phyloP scores from a whole-genome alignment of 1,140 invertebrate species.

The Drosophila subobscura region DNA sequence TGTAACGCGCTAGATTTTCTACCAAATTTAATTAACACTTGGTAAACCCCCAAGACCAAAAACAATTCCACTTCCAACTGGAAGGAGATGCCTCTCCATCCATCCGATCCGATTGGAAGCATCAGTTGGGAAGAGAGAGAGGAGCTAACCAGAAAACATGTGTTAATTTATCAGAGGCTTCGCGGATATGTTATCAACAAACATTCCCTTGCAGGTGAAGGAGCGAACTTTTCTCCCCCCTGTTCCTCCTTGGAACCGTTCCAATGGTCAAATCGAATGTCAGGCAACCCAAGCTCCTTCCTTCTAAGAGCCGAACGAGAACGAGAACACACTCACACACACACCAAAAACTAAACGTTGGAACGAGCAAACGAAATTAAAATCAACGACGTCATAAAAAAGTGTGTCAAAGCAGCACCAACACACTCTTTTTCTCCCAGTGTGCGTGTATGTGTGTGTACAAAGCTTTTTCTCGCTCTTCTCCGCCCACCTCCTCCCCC shows the following conservation, averaged over 20 bases:
- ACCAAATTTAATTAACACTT: conserved; percentile 74
- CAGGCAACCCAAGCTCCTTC: conserved; percentile 22
- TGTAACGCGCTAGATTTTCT: conserved; percentile 45
- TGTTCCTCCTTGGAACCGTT: conserved; percentile 24
- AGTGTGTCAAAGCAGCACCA: conserved; percentile 81
- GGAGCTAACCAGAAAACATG: conserved; percentile 4
- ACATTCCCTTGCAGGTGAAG: conserved; percentile 10
- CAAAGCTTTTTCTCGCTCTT: conserved; percentile 58
- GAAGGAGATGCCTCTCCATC: background rate
- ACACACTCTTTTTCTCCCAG: conserved; percentile 10
- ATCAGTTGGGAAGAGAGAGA: background rate
- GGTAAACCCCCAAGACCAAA: conserved; percentile 7
- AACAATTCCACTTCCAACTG: conserved; percentile 44
- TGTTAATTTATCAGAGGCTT: conserved; percentile 16
- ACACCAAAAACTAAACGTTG: conserved; percentile 43
- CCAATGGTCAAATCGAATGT: conserved; percentile 54
- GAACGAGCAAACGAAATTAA: conserved; percentile 71
- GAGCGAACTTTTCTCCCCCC: background rate
- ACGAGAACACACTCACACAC: conserved; percentile 27
- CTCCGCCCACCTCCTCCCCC: conserved; percentile 15
- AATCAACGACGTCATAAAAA: conserved; percentile 82
- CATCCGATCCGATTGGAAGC: conserved; percentile 32
- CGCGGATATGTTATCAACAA: conserved; percentile 23
- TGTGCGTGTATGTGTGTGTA: conserved; percentile 17
- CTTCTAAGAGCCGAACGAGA: conserved; percentile 44